Evolutionary conservation across 2,888 invertebrate species (phyloP).

Genomic region (Ochlodes sylvanus): DNA sequence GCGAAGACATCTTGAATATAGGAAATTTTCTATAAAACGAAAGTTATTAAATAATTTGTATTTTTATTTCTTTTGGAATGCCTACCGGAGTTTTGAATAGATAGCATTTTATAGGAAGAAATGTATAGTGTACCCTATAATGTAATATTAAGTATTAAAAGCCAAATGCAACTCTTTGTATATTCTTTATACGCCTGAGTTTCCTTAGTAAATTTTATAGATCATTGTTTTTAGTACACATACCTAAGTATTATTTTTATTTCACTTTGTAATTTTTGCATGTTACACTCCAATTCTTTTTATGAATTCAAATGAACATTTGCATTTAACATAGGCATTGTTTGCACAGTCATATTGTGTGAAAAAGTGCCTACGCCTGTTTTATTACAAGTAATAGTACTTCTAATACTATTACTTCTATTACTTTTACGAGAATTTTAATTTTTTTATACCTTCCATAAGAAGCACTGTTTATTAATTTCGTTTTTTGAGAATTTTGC

Average conservation of each 20-base stretch:
- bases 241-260: neutral
- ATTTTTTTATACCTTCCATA: no score
- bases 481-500: no score
- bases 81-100: slow-evolving; percentile 84
- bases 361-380: no score
- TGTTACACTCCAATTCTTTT: no score
- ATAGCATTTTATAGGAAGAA: slow-evolving; percentile 85
- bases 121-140: slow-evolving; percentile 84
- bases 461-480: no score
- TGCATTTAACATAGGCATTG: no score
- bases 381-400: no score
- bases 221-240: neutral
- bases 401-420: no score
- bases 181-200: slow-evolving; percentile 40
- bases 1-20: slow-evolving; percentile 80
- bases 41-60: slow-evolving; percentile 78
- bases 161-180: slow-evolving; percentile 75
- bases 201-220: slow-evolving; percentile 16
- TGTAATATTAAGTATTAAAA: slow-evolving; percentile 85
- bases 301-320: no score
- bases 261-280: no score
- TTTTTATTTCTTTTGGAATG: slow-evolving; percentile 79
- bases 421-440: no score
- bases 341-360: no score
- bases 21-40: slow-evolving; percentile 83